Base-by-base conservation (phyloP, 2,797 vertebrate genomes). In the Gobio occitaniae region DNA sequence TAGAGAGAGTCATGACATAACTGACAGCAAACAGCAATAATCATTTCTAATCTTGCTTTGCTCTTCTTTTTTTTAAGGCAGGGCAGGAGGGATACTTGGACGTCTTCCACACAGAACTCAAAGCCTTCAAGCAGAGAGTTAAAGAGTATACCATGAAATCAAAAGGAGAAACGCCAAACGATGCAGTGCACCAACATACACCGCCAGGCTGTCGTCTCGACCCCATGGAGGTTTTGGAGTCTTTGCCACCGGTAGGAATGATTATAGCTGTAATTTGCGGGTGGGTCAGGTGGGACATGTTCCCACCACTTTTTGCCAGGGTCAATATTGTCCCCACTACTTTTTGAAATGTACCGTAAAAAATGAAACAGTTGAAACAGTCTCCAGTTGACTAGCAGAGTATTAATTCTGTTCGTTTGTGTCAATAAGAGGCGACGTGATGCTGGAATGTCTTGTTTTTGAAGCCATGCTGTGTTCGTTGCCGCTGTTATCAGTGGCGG, bases 71-170 rank as follows among this genome's bases (percentile, higher is more conserved):
- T 6, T 13, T 11, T 3, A 80, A 99, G 98, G 94, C 95, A 80
- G 97, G 97, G 84, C 96, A 97, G 90, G 96, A 97, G 88, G 96
- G 96, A 82, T 99, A 99, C 92, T 94, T 97, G 89, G 97, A 99
- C 89, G 97, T 98, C 92, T 99, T 99, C 94, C 96, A 95, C 89
- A 94, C 94, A 87, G 98, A 99, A 92, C 96, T 99, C 3, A 96
- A 97, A 91, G 96, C 96, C 92, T 99, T 99, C 91, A 99, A 97
- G 93, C 93, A 92, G 3, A 95, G 97, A 95, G 96, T 99, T 85
- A 97, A 87, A 89, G 94, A 95, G 52, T 93, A 94, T 47, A 82
- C 91, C 1, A 70, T 84, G 21, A 92, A 89, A 81, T 86, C 89
- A 78, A 92, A 88, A 89, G 86, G 70, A 13, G 90, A 92, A 63